These are phyloP conservation scores for Colletes collaris DNA, from an alignment of 2,888 invertebrate genomes.

Conservation along the genomic window DNA sequence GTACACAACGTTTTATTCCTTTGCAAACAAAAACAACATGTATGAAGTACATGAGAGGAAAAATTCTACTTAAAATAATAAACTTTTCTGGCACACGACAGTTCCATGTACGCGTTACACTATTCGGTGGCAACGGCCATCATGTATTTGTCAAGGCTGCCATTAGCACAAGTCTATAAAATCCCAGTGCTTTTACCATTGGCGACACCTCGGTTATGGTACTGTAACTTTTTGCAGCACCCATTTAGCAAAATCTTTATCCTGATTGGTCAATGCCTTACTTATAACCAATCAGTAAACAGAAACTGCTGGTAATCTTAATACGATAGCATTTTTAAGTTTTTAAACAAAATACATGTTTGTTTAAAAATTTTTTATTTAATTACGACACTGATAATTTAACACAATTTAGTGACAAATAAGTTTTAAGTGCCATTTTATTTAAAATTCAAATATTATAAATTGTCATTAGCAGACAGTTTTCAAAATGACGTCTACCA, in stretches of 20 bases:
- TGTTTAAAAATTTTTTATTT: slow-evolving; percentile 31
- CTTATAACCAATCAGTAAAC: slow-evolving; percentile 49
- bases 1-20: slow-evolving; percentile 52
- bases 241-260: slow-evolving; percentile 51
- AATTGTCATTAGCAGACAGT: not conserved
- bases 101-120: slow-evolving; percentile 80
- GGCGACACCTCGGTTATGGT: slow-evolving; percentile 64
- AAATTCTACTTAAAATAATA: slow-evolving; percentile 70
- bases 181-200: slow-evolving; percentile 66
- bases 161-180: slow-evolving; percentile 73
- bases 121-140: slow-evolving; percentile 81
- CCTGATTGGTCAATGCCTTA: slow-evolving; percentile 50
- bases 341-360: slow-evolving; percentile 27
- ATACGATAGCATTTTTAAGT: slow-evolving; percentile 25
- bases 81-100: slow-evolving; percentile 74
- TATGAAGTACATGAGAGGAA: slow-evolving; percentile 56
- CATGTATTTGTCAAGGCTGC: slow-evolving; percentile 81
- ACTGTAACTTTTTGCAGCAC: slow-evolving; percentile 61
- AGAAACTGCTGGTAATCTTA: slow-evolving; percentile 40
- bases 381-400: not conserved
- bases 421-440: not conserved
- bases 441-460: slow-evolving; percentile 8
- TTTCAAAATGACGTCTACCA: slow-evolving; percentile 16
- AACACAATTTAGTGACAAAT: slow-evolving; percentile 8
- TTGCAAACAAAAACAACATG: slow-evolving; percentile 57